A percentile compares a stretch with the other conserved stretches of the same genome.
Evolutionary conservation across 2,888 invertebrate genomes (phyloP).

Genomic region (Ormia ochracea): DNA sequence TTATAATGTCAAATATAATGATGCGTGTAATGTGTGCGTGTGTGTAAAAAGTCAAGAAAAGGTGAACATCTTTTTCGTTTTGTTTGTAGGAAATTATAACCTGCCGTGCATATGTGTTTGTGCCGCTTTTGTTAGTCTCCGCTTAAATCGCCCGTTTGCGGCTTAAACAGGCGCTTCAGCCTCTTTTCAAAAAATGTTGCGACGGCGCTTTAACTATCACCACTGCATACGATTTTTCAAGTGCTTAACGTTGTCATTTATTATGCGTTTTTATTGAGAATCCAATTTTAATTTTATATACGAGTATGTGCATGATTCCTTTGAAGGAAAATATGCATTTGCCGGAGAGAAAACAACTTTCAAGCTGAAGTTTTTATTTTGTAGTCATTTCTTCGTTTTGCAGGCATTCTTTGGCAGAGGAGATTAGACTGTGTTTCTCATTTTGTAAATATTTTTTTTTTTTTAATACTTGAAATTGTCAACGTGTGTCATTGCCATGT

Average conservation of each 20-base stretch:
- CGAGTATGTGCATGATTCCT: neutral
- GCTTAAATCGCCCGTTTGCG: slow-evolving; percentile 3
- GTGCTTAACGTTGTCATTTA: slow-evolving; percentile 68
- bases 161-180: slow-evolving; percentile 19
- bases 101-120: neutral
- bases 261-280: slow-evolving; percentile 72
- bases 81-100: neutral
- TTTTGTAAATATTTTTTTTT: neutral
- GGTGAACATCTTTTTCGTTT: neutral
- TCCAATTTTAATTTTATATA: slow-evolving; percentile 68
- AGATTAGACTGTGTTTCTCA: neutral
- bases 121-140: slow-evolving; percentile 1
- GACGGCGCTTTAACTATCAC: slow-evolving; percentile 32
- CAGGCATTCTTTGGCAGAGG: neutral
- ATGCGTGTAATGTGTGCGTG: slow-evolving; percentile 71
- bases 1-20: slow-evolving; percentile 68
- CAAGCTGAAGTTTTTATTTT: neutral
- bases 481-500: slow-evolving; percentile 45
- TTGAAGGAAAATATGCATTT: neutral
- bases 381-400: neutral
- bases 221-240: slow-evolving; percentile 32
- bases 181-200: slow-evolving; percentile 5
- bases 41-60: slow-evolving; percentile 5
- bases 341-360: neutral
- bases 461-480: slow-evolving; percentile 7